Evolutionary conservation across 1,140 invertebrate species (phyloP), one percentile per base, ranked within the genome.

Genomic region (Acromyrmex echinatior): DNA sequence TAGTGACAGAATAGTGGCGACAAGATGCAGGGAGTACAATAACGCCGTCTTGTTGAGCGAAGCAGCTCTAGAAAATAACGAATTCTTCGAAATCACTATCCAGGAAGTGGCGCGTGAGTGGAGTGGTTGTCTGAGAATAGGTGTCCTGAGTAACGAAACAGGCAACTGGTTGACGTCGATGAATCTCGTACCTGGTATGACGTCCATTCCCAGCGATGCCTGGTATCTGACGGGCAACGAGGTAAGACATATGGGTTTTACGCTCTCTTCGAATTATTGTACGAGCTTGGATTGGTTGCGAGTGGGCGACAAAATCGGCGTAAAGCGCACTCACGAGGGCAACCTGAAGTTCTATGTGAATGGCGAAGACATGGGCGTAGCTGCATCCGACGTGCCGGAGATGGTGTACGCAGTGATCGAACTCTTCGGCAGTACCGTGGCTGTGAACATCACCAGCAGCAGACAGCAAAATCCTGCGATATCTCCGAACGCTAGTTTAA

Each of bases 281-380:
- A 97, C 97, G 0, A 98, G 97, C 78, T 96, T 98, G 71, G 97
- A 98, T 88, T 98, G 98, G 97, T 93, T 99, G 7, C 96, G 97
- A 35, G 96, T 97, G 2, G 97, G 97, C 0, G 98, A 97, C 93
- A 96, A 97, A 74, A 96, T 98, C 18, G 97, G 97, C 1, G 90
- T 97, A 16, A 97, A 97, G 91, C 96, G 96, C 90, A 97, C 96
- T 18, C 95, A 95, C 73, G 97, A 97, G 86, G 96, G 95, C 5
- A 96, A 96, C 53, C 95, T 97, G 0, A 96, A 96, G 66, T 96
- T 97, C 70, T 96, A 96, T 82, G 95, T 99, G 1, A 98, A 99
- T 94, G 97, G 98, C 0, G 97, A 98, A 94, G 98, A 98, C 92
- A 96, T 98, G 93, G 97, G 98, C n/a, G 96, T 97, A n/a, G 97